These are phyloP conservation scores for Meteorus sp. DNA, from an alignment of 1,140 invertebrate species.

Conservation along the genomic window DNA sequence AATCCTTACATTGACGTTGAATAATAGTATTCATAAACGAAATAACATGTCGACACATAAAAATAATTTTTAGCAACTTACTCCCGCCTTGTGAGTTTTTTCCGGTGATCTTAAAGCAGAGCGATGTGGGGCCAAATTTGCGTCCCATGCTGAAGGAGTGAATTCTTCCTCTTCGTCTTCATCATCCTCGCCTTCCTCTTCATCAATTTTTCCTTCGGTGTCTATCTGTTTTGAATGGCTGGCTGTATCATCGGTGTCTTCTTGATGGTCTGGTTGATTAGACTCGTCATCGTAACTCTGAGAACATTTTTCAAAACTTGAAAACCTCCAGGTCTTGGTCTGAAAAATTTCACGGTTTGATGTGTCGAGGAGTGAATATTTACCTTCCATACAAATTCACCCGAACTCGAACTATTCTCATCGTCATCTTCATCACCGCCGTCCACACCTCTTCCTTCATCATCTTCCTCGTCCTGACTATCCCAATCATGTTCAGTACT, in stretches of 20 bases:
- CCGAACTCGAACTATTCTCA: conserved; percentile 65
- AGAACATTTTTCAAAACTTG: conserved; percentile 17
- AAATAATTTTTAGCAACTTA: conserved; percentile 35
- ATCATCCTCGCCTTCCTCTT: conserved; percentile 45
- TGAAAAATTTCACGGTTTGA: conserved; percentile 20
- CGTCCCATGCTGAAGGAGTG: conserved; percentile 64
- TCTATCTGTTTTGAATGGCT: background rate
- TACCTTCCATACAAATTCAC: conserved; percentile 79
- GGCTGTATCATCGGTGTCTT: background rate
- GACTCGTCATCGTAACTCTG: conserved; percentile 45
- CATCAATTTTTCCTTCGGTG: conserved; percentile 34
- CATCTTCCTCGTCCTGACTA: conserved; percentile 44
- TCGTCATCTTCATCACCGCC: conserved; percentile 43
- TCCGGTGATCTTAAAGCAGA: conserved; percentile 62
- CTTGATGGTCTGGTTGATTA: conserved; percentile 17
- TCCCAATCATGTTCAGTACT: conserved; percentile 49
- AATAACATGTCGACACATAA: background rate
- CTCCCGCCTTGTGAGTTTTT: conserved; percentile 53
- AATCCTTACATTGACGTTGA: conserved; percentile 22
- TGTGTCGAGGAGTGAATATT: conserved; percentile 36
- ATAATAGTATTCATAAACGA: conserved; percentile 4
- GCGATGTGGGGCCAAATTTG: conserved; percentile 60
- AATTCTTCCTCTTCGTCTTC: conserved; percentile 60
- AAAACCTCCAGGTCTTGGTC: background rate
- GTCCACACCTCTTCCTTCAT: conserved; percentile 36